Evolutionary conservation across 2,888 invertebrate species (phyloP).

Genomic region (Agrochola lychnidis): DNA sequence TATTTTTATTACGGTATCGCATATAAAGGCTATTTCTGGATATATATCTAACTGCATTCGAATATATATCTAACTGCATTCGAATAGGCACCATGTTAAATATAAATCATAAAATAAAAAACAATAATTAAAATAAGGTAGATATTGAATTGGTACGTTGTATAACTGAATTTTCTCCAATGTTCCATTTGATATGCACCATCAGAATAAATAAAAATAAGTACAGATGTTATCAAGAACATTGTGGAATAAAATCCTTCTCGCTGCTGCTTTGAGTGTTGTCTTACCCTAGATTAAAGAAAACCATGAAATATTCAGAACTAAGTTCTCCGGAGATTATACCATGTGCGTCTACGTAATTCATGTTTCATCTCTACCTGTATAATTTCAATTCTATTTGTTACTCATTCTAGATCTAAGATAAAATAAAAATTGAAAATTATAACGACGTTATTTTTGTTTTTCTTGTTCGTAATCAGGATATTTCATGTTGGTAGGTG

Average conservation of each 20-base stretch:
- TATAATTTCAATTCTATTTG: slow-evolving; percentile 43
- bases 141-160: slow-evolving; percentile 41
- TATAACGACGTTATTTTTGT: slow-evolving; percentile 24
- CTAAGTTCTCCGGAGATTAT: slow-evolving; percentile 31
- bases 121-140: slow-evolving; percentile 57
- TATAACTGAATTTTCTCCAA: slow-evolving; percentile 31
- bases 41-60: slow-evolving; percentile 48
- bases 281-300: slow-evolving; percentile 66
- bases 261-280: slow-evolving; percentile 74
- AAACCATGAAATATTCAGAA: slow-evolving; percentile 59
- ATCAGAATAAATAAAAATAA: slow-evolving; percentile 34
- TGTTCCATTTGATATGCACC: slow-evolving; percentile 35
- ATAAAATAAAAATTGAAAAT: slow-evolving; percentile 37
- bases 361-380: slow-evolving; percentile 19
- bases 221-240: slow-evolving; percentile 22
- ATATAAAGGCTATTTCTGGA: slow-evolving; percentile 61
- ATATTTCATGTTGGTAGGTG: slow-evolving; percentile 75
- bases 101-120: slow-evolving; percentile 40
- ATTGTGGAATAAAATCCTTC: slow-evolving; percentile 42
- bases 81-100: slow-evolving; percentile 33
- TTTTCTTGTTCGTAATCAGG: slow-evolving; percentile 56
- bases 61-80: slow-evolving; percentile 49
- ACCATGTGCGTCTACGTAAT: slow-evolving; percentile 31
- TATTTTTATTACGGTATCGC: slow-evolving; percentile 64
- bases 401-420: slow-evolving; percentile 50